Evolutionary conservation across 2,113 vertebrate genomes (phyloP).

Genomic region (Salvator merianae): DNA sequence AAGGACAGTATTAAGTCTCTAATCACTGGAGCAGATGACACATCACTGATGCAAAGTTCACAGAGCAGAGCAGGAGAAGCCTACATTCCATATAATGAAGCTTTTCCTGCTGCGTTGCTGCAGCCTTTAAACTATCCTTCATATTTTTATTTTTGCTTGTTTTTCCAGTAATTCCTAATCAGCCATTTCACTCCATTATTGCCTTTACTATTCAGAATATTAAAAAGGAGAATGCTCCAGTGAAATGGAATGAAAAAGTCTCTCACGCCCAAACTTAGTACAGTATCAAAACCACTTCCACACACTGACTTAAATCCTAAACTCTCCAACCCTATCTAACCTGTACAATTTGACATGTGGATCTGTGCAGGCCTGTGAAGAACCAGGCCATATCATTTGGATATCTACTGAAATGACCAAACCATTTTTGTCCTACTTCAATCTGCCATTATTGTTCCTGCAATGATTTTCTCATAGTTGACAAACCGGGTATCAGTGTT

Average conservation of each 20-base stretch:
- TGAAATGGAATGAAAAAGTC: neutral
- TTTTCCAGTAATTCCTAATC: neutral
- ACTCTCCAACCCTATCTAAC: neutral
- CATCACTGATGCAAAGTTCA: slow-evolving; percentile 23
- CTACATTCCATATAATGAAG: neutral
- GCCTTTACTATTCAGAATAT: neutral
- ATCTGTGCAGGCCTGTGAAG: neutral
- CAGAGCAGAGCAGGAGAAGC: neutral
- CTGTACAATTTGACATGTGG: neutral
- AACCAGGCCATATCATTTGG: neutral
- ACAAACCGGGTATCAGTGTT: neutral
- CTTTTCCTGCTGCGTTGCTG: neutral
- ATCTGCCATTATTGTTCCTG: neutral
- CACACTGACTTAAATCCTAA: neutral
- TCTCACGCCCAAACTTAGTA: neutral
- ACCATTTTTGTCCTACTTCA: neutral
- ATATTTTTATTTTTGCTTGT: neutral
- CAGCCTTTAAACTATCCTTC: neutral
- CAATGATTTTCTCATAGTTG: neutral
- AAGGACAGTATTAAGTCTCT: slow-evolving; percentile 8
- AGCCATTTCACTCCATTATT: neutral
- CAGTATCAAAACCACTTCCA: no score
- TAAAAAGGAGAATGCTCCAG: neutral
- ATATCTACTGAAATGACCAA: neutral
- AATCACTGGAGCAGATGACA: slow-evolving; percentile 16